Evolutionary conservation across 1,140 invertebrate genomes (phyloP).

Genomic region (Pseudomyrmex sp.): DNA sequence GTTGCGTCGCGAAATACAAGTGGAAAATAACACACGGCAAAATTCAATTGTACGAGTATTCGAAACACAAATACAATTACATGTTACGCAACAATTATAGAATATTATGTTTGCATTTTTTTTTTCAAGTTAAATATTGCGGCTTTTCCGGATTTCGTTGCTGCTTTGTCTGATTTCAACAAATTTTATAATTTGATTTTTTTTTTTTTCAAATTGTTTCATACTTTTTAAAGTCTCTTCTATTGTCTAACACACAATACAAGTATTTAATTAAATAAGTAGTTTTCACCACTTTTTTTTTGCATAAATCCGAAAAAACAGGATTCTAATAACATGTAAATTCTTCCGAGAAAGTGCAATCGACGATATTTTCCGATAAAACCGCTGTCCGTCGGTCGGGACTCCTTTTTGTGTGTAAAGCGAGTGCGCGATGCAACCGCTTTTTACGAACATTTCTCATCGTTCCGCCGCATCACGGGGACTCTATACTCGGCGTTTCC

Average conservation of each 20-base stretch:
- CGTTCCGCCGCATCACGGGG: conserved; percentile 26
- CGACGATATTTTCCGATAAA: conserved; percentile 33
- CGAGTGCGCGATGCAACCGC: background rate
- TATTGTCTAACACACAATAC: no score
- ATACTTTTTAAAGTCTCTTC: no score
- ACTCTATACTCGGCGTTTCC: conserved; percentile 36
- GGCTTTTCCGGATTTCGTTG: no score
- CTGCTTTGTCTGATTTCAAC: background rate
- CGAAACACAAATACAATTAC: no score
- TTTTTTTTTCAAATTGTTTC: background rate
- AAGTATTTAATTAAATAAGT: no score
- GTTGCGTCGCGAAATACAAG: background rate
- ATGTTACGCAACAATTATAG: background rate
- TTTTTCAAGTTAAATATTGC: no score
- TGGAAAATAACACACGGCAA: background rate
- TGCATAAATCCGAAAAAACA: background rate
- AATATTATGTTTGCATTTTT: background rate
- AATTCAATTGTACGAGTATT: background rate
- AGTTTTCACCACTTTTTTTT: no score
- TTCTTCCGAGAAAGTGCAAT: background rate
- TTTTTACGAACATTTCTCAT: conserved; percentile 50
- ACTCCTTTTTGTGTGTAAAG: conserved; percentile 16
- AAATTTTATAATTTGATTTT: background rate
- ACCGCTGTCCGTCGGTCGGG: background rate
- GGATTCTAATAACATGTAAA: background rate